phyloP scores from a whole-genome alignment of 2,888 invertebrate species.

The Seira musarum region DNA sequence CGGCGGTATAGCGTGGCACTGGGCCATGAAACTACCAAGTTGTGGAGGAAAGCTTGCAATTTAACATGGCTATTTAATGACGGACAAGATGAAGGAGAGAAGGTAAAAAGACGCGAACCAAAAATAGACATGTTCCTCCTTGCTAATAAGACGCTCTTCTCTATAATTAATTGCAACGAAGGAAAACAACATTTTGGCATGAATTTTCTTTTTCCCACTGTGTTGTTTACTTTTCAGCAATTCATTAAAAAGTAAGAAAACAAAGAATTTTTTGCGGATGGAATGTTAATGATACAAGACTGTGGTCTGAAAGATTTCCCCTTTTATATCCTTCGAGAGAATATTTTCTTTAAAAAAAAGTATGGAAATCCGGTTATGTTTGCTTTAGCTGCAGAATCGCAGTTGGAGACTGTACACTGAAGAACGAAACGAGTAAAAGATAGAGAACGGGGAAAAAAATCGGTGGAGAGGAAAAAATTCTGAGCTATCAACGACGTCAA shows the following conservation, averaged over 20 bases:
- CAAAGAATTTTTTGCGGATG: neutral
- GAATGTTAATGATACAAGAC: neutral
- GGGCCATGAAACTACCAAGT: constrained; percentile 8
- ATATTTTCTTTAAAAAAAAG: neutral
- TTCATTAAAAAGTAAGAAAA: constrained; percentile 13
- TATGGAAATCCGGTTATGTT: neutral
- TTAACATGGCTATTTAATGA: neutral
- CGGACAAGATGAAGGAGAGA: neutral
- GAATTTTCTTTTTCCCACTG: neutral
- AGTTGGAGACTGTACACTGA: neutral
- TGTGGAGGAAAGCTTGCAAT: neutral
- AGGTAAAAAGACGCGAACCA: neutral
- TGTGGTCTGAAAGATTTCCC: neutral
- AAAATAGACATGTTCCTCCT: neutral
- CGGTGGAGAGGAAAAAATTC: constrained; percentile 16
- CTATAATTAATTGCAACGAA: constrained; percentile 2
- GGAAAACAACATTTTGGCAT: neutral
- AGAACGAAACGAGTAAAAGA: neutral
- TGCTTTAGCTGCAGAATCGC: neutral
- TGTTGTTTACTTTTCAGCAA: neutral
- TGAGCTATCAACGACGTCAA: constrained; percentile 16
- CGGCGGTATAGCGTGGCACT: neutral
- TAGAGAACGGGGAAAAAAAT: constrained; percentile 13
- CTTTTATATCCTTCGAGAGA: neutral
- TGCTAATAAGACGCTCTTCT: neutral